phyloP scores from a whole-genome alignment of 2,888 invertebrate species.

The Agonopterix alstromeriana region DNA sequence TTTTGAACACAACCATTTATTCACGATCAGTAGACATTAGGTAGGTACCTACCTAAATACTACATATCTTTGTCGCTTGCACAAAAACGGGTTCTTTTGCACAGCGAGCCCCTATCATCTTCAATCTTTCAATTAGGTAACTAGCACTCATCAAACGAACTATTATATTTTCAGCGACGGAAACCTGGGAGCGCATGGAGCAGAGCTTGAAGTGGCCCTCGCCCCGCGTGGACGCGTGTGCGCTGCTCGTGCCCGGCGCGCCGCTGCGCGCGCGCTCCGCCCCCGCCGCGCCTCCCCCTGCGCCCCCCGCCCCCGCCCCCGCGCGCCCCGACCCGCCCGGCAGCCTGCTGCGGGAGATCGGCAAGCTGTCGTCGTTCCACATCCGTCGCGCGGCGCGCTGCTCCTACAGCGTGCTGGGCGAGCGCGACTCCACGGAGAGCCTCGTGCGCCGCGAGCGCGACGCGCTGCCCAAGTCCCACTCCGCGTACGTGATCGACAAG shows the following conservation, averaged over 20 bases:
- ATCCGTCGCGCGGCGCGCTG: slow-evolving; percentile 81
- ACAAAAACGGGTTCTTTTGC: no score
- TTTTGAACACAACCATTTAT: not conserved
- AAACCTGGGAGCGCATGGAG: slow-evolving; percentile 84
- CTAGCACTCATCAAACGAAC: no score
- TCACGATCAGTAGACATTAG: not conserved
- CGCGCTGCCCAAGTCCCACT: slow-evolving; percentile 73
- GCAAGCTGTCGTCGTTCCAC: slow-evolving; percentile 83
- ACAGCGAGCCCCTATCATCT: no score
- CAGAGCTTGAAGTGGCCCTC: slow-evolving; percentile 80
- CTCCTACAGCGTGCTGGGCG: slow-evolving; percentile 81
- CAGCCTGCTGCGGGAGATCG: slow-evolving; percentile 80
- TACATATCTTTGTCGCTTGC: no score
- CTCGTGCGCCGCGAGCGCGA: slow-evolving; percentile 48
- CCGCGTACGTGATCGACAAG: slow-evolving; percentile 75
- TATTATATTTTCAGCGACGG: slow-evolving; percentile 70
- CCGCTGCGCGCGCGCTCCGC: slow-evolving; percentile 39
- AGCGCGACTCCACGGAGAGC: slow-evolving; percentile 82
- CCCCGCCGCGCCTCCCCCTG: slow-evolving; percentile 22
- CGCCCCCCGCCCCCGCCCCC: slow-evolving; percentile 18
- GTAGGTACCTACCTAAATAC: not conserved
- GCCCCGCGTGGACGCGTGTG: slow-evolving; percentile 82
- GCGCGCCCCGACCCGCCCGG: slow-evolving; percentile 53
- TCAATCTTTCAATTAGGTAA: no score
- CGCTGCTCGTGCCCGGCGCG: slow-evolving; percentile 78